Evolutionary conservation across 2,888 invertebrate genomes (phyloP).

Genomic region (Cephus pulcher): DNA sequence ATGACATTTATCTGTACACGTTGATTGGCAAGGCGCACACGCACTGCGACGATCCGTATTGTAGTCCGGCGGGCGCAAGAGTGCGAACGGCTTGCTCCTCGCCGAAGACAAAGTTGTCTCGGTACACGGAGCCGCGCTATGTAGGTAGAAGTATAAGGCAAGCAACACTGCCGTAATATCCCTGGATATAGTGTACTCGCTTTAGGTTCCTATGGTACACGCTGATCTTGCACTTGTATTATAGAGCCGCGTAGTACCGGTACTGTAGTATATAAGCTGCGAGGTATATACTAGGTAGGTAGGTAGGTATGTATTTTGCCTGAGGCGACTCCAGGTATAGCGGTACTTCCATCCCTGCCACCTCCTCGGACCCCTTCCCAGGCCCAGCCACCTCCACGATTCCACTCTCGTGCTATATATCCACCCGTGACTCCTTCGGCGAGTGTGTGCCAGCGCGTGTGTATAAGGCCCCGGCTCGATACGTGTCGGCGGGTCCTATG

Average conservation of each 20-base stretch:
- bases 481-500: conserved; percentile 23
- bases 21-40: background rate
- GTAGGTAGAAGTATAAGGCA: conserved; percentile 17
- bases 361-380: conserved; percentile 32
- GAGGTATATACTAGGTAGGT: conserved; percentile 52
- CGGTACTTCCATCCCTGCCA: conserved; percentile 58
- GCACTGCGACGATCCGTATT: conserved; percentile 16
- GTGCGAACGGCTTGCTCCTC: conserved; percentile 22
- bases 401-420: conserved; percentile 12
- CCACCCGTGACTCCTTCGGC: conserved; percentile 11
- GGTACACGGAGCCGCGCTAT: conserved; percentile 17
- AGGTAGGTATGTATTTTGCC: conserved; percentile 64
- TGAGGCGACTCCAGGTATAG: conserved; percentile 60
- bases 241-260: background rate
- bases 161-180: conserved; percentile 7
- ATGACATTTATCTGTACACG: conserved; percentile 13
- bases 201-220: background rate
- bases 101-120: conserved; percentile 24
- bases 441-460: background rate
- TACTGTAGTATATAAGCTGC: conserved; percentile 13
- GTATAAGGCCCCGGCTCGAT: background rate
- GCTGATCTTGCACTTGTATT: background rate
- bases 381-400: conserved; percentile 33
- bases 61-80: conserved; percentile 22
- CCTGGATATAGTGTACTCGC: background rate